Evolutionary conservation across 2,888 invertebrate genomes (phyloP).

Genomic region (Chymomyza amoena): DNA sequence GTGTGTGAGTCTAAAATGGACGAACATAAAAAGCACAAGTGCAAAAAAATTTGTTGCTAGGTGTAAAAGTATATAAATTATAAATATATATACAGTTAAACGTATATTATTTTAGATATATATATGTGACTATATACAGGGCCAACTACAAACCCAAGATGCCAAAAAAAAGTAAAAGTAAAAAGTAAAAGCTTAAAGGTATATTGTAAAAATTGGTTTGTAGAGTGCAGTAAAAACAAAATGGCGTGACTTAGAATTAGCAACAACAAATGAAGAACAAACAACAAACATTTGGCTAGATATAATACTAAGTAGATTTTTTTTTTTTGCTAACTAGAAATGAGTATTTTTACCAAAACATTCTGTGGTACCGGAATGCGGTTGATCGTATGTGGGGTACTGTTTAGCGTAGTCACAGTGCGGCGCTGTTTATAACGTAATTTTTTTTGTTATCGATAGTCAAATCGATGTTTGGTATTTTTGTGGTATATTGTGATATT

Average conservation of each 20-base stretch:
- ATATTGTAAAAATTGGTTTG: not conserved
- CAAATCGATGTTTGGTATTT: slow-evolving; percentile 24
- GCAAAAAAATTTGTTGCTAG: not conserved
- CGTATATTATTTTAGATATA: not conserved
- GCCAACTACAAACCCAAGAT: slow-evolving; percentile 35
- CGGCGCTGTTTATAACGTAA: slow-evolving; percentile 76
- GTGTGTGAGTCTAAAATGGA: slow-evolving; percentile 12
- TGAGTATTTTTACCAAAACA: slow-evolving; percentile 78
- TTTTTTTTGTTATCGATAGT: slow-evolving; percentile 19
- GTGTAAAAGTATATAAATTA: not conserved
- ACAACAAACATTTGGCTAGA: slow-evolving; percentile 30
- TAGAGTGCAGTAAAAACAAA: slow-evolving; percentile 14
- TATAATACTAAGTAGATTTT: slow-evolving; percentile 15
- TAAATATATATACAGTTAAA: slow-evolving; percentile 24
- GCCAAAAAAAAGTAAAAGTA: slow-evolving; percentile 36
- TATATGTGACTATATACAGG: not conserved
- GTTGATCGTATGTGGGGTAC: slow-evolving; percentile 80
- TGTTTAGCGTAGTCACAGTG: slow-evolving; percentile 80
- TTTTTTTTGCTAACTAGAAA: slow-evolving; percentile 47
- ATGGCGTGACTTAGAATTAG: slow-evolving; percentile 5
- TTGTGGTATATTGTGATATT: slow-evolving; percentile 23
- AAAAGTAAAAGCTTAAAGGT: not conserved
- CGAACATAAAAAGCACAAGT: slow-evolving; percentile 3
- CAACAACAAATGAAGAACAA: slow-evolving; percentile 31
- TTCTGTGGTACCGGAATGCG: slow-evolving; percentile 80